Evolutionary conservation across 2,888 invertebrate genomes (phyloP).

Genomic region (Melanostoma scalare): DNA sequence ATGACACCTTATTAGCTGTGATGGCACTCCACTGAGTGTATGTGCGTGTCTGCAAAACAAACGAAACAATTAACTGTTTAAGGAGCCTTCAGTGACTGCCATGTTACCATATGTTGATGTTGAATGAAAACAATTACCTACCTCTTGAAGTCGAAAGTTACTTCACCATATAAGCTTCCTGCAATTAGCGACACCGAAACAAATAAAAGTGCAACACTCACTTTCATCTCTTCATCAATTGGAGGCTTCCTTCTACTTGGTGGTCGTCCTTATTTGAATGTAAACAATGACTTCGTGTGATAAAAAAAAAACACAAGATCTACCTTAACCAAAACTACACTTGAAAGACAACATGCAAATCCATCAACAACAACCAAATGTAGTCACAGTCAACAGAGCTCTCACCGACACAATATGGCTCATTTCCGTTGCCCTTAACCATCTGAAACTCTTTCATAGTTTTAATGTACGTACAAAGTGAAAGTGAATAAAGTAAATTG

Average conservation of each 20-base stretch:
- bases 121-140: neutral
- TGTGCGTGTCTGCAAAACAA: slow-evolving; percentile 28
- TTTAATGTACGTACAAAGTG: slow-evolving; percentile 38
- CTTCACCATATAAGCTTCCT: slow-evolving; percentile 12
- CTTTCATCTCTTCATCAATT: slow-evolving; percentile 39
- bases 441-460: slow-evolving; percentile 9
- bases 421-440: slow-evolving; percentile 47
- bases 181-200: slow-evolving; percentile 9
- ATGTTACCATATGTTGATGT: neutral
- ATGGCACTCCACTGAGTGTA: slow-evolving; percentile 31
- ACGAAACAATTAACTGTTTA: slow-evolving; percentile 34
- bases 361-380: neutral
- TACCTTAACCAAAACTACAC: neutral
- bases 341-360: slow-evolving; percentile 47
- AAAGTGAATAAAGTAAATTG: slow-evolving; percentile 62
- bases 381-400: slow-evolving; percentile 29
- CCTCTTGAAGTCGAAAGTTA: slow-evolving; percentile 23
- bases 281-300: slow-evolving; percentile 35
- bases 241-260: neutral
- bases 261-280: slow-evolving; percentile 11
- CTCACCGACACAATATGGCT: slow-evolving; percentile 47
- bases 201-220: slow-evolving; percentile 33
- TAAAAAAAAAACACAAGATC: neutral
- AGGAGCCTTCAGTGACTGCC: slow-evolving; percentile 6
- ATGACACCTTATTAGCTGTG: slow-evolving; percentile 36